A percentile compares a stretch with the other conserved stretches of the same genome.
Evolutionary conservation across 2,888 invertebrate genomes (phyloP).

Genomic region (Dastarcus helophoroides): DNA sequence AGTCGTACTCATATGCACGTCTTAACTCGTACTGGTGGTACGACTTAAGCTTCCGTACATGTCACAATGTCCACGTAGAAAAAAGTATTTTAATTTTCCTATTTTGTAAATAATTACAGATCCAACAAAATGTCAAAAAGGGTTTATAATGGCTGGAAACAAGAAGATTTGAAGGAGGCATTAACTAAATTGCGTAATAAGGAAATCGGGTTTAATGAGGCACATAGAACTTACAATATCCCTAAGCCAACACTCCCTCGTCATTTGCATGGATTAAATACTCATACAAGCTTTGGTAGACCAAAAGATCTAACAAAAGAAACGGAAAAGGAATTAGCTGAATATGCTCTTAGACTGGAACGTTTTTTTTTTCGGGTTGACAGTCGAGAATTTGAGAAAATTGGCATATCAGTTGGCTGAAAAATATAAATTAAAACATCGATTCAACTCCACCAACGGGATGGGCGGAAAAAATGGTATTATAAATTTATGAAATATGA

Average conservation of each 20-base stretch:
- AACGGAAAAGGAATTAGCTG: slow-evolving; percentile 12
- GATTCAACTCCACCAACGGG: slow-evolving; percentile 9
- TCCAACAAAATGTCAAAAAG: slow-evolving; percentile 8
- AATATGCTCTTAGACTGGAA: slow-evolving; percentile 12
- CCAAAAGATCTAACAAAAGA: slow-evolving; percentile 11
- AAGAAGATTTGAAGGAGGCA: slow-evolving; percentile 11
- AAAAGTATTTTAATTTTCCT: too few relatives aligned
- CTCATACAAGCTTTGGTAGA: slow-evolving; percentile 8
- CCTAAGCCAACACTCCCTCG: slow-evolving; percentile 12
- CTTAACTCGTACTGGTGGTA: too few relatives aligned
- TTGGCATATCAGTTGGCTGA: slow-evolving; percentile 13
- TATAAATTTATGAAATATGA: slow-evolving; percentile 9
- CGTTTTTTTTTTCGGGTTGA: slow-evolving; percentile 12
- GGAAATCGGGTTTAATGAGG: slow-evolving; percentile 12
- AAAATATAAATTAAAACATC: slow-evolving; percentile 13
- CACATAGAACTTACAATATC: slow-evolving; percentile 11
- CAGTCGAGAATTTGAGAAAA: slow-evolving; percentile 12
- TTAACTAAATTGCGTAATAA: slow-evolving; percentile 9
- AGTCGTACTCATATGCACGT: too few relatives aligned
- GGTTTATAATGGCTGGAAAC: slow-evolving; percentile 8
- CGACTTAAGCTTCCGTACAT: too few relatives aligned
- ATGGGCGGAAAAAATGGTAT: slow-evolving; percentile 8
- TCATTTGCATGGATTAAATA: slow-evolving; percentile 11
- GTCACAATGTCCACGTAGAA: too few relatives aligned
- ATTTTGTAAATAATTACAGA: too few relatives aligned